phyloP scores from a whole-genome alignment of 2,113 vertebrate species.

The Muntiacus reevesi region DNA sequence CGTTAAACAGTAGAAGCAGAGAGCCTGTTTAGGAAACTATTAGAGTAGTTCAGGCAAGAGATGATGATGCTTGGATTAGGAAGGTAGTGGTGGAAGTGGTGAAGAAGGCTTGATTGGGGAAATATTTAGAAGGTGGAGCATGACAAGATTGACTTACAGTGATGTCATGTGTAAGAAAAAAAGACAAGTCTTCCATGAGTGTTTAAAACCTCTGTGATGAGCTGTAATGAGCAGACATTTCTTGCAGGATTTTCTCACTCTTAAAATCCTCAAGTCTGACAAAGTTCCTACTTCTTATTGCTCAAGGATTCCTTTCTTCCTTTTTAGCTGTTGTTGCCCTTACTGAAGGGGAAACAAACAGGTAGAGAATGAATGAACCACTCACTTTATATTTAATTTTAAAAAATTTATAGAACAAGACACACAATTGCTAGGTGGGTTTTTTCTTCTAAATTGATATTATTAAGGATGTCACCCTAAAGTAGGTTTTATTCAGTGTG shows the following conservation, averaged over 20 bases:
- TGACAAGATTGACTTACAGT: neutral
- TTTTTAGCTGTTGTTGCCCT: neutral
- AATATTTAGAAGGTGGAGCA: neutral
- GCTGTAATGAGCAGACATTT: neutral
- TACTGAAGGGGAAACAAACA: neutral
- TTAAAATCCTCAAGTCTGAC: neutral
- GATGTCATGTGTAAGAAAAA: neutral
- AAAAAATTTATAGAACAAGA: neutral
- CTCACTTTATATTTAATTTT: slow-evolving; percentile 7
- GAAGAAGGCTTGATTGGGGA: neutral
- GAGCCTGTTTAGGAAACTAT: neutral
- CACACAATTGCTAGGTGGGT: neutral
- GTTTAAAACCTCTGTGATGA: neutral
- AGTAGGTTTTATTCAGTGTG: neutral
- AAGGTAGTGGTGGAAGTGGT: neutral
- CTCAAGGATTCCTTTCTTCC: neutral
- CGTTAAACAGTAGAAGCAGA: neutral
- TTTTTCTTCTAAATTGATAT: neutral
- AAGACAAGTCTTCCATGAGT: neutral
- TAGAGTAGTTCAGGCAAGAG: neutral
- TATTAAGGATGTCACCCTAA: neutral
- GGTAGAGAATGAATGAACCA: neutral
- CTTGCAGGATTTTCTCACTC: neutral
- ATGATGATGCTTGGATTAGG: neutral
- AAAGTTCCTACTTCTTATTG: neutral